A percentile compares a stretch with the other conserved stretches of the same genome.
phyloP scores from a whole-genome alignment of 2,888 invertebrate genomes.

The Choreutis nemorana region DNA sequence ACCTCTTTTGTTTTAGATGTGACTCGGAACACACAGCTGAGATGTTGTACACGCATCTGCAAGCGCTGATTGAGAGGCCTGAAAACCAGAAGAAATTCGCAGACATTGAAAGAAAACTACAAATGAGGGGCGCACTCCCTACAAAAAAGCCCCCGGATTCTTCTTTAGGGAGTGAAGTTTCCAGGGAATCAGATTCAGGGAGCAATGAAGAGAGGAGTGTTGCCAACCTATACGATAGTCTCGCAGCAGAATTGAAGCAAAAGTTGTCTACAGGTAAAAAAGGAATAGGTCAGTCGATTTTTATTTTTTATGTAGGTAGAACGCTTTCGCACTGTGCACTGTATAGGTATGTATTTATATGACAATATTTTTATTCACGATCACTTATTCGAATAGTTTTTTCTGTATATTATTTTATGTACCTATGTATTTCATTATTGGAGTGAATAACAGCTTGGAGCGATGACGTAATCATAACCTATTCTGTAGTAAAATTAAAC shows the following conservation, averaged over 20 bases:
- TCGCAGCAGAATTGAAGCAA: conserved; percentile 87
- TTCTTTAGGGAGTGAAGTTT: conserved; percentile 78
- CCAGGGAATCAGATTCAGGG: conserved; percentile 75
- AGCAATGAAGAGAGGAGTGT: conserved; percentile 74
- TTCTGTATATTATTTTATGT: neutral
- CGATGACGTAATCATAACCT: too few relatives aligned
- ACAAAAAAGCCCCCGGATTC: conserved; percentile 75
- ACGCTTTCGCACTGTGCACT: conserved; percentile 13
- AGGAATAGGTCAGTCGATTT: conserved; percentile 51
- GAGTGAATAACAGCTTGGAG: too few relatives aligned
- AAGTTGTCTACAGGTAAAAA: conserved; percentile 67
- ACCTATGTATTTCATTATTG: too few relatives aligned
- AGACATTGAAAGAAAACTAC: conserved; percentile 74
- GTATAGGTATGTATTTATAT: conserved; percentile 1
- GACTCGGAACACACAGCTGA: conserved; percentile 94
- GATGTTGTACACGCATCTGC: conserved; percentile 84
- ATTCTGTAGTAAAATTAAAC: too few relatives aligned
- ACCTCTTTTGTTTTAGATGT: too few relatives aligned
- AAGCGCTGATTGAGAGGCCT: conserved; percentile 80
- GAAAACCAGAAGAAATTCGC: conserved; percentile 87
- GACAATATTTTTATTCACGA: too few relatives aligned
- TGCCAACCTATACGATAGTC: conserved; percentile 85
- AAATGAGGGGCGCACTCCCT: conserved; percentile 66
- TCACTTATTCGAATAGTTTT: too few relatives aligned
- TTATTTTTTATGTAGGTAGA: conserved; percentile 19